Conservation (phyloP, 2,888 invertebrate genomes). For the Hypomecis punctinalis region DNA sequence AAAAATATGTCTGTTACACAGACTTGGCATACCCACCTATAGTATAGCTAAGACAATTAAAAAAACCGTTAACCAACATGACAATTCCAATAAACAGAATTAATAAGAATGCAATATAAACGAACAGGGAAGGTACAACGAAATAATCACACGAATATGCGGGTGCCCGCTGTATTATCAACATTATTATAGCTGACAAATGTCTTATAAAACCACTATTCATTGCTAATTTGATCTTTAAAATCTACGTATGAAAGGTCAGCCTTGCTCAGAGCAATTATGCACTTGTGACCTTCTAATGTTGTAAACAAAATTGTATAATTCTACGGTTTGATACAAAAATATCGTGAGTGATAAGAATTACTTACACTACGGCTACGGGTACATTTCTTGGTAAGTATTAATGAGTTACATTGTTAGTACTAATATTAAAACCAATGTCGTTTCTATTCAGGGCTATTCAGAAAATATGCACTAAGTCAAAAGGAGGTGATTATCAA, state of each 20-base stretch:
- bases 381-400: conserved; percentile 33
- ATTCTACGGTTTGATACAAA: conserved; percentile 68
- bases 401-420: conserved; percentile 1
- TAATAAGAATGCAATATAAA: conserved; percentile 78
- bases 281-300: conserved; percentile 22
- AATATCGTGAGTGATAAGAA: conserved; percentile 67
- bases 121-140: conserved; percentile 77
- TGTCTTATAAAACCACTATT: conserved; percentile 38
- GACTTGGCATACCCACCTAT: no score
- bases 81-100: conserved; percentile 66
- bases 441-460: background rate
- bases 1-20: no score
- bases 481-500: no score
- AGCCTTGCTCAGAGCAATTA: conserved; percentile 18
- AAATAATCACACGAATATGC: conserved; percentile 70
- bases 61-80: conserved; percentile 80
- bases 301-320: conserved; percentile 46
- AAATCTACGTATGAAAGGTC: conserved; percentile 15
- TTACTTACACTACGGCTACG: conserved; percentile 38
- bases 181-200: conserved; percentile 44
- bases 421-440: conserved; percentile 4
- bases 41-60: conserved; percentile 16
- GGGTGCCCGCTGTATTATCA: conserved; percentile 72
- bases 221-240: conserved; percentile 53
- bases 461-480: no score